A percentile compares a stretch with the other conserved stretches of the same genome.
Evolutionary conservation across 2,797 vertebrate species (phyloP).

Genomic region (Distichodus sexfasciatus): DNA sequence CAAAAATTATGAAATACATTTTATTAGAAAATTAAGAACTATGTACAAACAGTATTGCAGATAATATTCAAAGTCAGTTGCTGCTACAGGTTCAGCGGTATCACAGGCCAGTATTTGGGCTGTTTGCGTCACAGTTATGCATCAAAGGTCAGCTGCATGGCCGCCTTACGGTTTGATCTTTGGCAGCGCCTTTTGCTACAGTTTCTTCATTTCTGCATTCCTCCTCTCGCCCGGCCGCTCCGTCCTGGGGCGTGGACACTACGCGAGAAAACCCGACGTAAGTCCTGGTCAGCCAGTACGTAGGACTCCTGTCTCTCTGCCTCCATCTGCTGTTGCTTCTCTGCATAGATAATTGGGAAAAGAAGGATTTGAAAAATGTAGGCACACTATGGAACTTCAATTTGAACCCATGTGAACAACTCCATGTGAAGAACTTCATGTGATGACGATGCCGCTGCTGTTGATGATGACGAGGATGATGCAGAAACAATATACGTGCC

Average conservation of each 20-base stretch:
- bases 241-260: slow-evolving; percentile 71
- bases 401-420: too few species aligned
- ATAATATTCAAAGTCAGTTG: not conserved
- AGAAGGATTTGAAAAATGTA: not conserved
- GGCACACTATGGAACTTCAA: not conserved
- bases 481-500: too few species aligned
- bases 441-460: too few species aligned
- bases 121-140: slow-evolving; percentile 89
- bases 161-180: slow-evolving; percentile 90
- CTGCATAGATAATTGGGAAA: slow-evolving; percentile 59
- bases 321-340: slow-evolving; percentile 87
- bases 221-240: slow-evolving; percentile 86
- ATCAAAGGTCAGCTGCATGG: slow-evolving; percentile 79
- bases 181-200: slow-evolving; percentile 83
- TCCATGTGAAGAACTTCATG: too few species aligned
- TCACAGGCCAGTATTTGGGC: slow-evolving; percentile 96
- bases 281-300: slow-evolving; percentile 83
- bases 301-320: slow-evolving; percentile 69
- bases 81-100: slow-evolving; percentile 83
- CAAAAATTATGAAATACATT: too few species aligned
- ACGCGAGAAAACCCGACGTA: slow-evolving; percentile 63
- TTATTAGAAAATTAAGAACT: too few species aligned
- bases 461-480: too few species aligned
- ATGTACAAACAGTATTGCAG: not conserved
- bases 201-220: slow-evolving; percentile 83